These are phyloP conservation scores for Holacanthella duospinosa DNA, from an alignment of 2,888 invertebrate species.

Conservation along the genomic window DNA sequence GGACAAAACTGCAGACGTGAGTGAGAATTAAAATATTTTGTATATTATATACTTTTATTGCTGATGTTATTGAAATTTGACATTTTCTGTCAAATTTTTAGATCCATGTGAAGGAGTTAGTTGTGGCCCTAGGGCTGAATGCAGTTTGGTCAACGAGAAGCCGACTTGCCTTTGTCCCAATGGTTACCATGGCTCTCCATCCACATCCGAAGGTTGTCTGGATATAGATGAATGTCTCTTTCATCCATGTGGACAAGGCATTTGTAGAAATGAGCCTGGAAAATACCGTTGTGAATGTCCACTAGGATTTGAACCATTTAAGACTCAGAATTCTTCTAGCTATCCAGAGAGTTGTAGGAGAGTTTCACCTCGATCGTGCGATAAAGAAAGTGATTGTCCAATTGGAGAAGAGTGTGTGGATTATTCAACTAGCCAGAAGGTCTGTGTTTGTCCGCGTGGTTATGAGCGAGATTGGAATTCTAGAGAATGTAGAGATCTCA, in stretches of 20 bases:
- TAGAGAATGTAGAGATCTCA: slow-evolving; percentile 69
- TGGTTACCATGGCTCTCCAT: slow-evolving; percentile 51
- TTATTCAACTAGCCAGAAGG: slow-evolving; percentile 60
- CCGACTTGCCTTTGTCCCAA: slow-evolving; percentile 75
- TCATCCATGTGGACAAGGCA: slow-evolving; percentile 56
- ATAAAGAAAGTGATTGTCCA: slow-evolving; percentile 64
- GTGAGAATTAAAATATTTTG: not conserved
- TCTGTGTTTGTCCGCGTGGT: slow-evolving; percentile 80
- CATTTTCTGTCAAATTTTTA: not conserved
- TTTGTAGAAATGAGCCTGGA: slow-evolving; percentile 80
- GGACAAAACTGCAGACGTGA: not conserved
- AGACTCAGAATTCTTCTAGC: slow-evolving; percentile 48
- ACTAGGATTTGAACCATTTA: slow-evolving; percentile 50
- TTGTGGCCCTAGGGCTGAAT: slow-evolving; percentile 78
- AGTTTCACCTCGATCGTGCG: slow-evolving; percentile 55
- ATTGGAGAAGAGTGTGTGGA: slow-evolving; percentile 78
- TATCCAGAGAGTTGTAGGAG: slow-evolving; percentile 64
- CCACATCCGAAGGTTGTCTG: slow-evolving; percentile 61
- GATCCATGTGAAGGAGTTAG: slow-evolving; percentile 70
- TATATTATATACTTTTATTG: not conserved
- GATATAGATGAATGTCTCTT: slow-evolving; percentile 80
- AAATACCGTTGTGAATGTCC: slow-evolving; percentile 80
- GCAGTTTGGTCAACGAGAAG: slow-evolving; percentile 73
- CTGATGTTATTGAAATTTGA: no score
- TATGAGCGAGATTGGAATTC: slow-evolving; percentile 60